phyloP scores from a whole-genome alignment of 2,113 vertebrate genomes.

The Muntiacus muntjak region DNA sequence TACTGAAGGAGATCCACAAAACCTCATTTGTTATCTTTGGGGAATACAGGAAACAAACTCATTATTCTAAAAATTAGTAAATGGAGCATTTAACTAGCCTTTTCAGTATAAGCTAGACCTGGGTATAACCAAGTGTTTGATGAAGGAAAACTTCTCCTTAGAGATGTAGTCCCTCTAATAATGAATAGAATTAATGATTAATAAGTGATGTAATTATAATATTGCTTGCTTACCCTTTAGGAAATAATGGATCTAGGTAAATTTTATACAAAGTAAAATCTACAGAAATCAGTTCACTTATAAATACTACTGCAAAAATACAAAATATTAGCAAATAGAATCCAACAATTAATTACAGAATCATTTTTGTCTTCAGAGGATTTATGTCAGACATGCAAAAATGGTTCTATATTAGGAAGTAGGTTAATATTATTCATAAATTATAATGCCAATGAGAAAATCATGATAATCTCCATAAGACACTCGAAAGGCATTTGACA shows the following conservation, averaged over 20 bases:
- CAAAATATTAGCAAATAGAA: neutral
- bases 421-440: neutral
- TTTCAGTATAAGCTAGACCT: neutral
- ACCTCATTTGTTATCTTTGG: neutral
- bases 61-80: neutral
- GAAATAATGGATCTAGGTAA: neutral
- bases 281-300: neutral
- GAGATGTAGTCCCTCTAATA: neutral
- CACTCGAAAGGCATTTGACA: neutral
- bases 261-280: neutral
- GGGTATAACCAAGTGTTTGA: neutral
- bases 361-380: neutral
- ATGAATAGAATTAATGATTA: neutral
- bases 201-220: neutral
- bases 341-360: neutral
- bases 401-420: neutral
- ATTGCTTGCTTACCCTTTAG: neutral
- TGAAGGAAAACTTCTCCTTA: neutral
- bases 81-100: neutral
- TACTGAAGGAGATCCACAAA: neutral
- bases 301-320: neutral
- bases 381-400: neutral
- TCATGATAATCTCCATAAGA: neutral
- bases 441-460: neutral
- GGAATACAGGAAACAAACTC: neutral